Conservation (phyloP, 2,797 vertebrate genomes). For the Xiphophorus birchmanni region DNA sequence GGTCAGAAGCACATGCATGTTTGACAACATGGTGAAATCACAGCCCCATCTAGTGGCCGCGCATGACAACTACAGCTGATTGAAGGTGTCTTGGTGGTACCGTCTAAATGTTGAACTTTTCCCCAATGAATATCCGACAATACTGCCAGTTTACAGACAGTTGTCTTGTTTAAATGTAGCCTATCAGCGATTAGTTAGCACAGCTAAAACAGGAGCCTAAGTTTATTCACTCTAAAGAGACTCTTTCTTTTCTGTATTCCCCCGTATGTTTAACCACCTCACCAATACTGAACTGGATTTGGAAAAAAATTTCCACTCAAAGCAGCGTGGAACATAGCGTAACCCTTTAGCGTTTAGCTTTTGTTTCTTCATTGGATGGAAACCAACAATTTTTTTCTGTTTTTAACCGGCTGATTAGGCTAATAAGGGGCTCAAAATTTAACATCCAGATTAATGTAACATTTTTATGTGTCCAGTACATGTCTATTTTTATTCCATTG, state of each 20-base stretch:
- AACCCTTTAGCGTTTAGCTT: not conserved
- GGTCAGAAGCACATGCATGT: too few species aligned
- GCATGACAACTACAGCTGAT: too few species aligned
- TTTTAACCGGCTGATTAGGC: not conserved
- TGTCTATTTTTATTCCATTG: not conserved
- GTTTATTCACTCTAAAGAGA: not conserved
- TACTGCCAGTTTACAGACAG: too few species aligned
- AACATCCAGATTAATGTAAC: not conserved
- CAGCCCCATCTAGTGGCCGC: too few species aligned
- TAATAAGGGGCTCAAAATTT: not conserved
- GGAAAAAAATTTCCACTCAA: not conserved
- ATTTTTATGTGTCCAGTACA: not conserved
- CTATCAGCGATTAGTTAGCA: not conserved
- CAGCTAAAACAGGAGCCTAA: not conserved
- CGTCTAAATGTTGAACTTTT: too few species aligned
- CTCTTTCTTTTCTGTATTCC: not conserved
- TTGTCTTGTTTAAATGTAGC: too few species aligned
- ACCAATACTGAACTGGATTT: not conserved
- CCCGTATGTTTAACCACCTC: not conserved
- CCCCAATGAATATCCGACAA: too few species aligned
- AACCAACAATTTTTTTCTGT: not conserved
- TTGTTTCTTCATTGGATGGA: not conserved
- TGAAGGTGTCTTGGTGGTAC: too few species aligned
- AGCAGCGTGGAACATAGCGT: not conserved
- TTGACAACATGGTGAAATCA: too few species aligned